These are phyloP conservation scores for Cotesia typhae DNA, from an alignment of 1,140 invertebrate species.

Conservation along the genomic window DNA sequence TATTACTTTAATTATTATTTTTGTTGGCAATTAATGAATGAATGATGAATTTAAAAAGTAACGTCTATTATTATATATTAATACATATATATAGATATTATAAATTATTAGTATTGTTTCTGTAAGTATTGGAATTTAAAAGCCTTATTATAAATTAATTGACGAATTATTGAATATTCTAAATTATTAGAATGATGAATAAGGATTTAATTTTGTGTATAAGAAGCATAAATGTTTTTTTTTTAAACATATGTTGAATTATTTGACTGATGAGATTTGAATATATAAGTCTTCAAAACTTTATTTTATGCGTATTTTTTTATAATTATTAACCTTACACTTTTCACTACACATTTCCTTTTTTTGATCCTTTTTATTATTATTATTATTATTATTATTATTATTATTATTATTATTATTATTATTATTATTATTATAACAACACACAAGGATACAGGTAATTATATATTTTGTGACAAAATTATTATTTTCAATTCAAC, in stretches of 20 bases:
- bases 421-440: no score
- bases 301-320: neutral
- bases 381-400: no score
- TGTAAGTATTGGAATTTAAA: neutral
- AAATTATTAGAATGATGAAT: neutral
- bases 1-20: no score
- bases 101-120: slow-evolving; percentile 1
- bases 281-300: neutral
- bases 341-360: neutral
- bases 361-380: no score
- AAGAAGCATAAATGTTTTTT: slow-evolving; percentile 2
- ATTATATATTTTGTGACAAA: slow-evolving; percentile 1
- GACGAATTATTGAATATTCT: neutral
- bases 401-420: no score
- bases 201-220: neutral
- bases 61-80: no score
- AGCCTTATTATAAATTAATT: neutral
- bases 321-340: neutral
- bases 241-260: slow-evolving; percentile 4
- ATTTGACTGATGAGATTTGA: neutral
- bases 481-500: neutral
- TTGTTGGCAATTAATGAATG: no score
- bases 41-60: no score
- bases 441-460: slow-evolving; percentile 16
- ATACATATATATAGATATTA: neutral